Evolutionary conservation across 2,888 invertebrate species (phyloP), one percentile per base, ranked within the genome.

Genomic region (Podabrus alpinus): DNA sequence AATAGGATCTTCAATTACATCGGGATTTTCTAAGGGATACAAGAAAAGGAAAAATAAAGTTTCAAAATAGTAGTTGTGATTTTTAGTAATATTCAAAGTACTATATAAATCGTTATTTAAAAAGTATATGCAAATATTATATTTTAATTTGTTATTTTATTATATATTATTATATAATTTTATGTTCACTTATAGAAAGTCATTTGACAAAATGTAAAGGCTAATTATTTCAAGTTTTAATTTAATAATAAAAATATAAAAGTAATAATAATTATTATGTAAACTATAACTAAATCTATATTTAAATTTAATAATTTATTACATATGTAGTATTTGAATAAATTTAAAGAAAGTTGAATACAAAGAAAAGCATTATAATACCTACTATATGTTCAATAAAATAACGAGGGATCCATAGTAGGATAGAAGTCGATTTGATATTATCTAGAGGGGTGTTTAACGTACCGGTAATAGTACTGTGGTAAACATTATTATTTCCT

Each of bases 1-100:
- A 85, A 84, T 85, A 82, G 85, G 84, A 85, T 84, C 86, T 85
- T 85, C 86, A 86, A 86, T 86, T 86, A 86, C 85, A 45, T 45
- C n/a, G 45, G 45, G 85, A 84, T 83, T 85, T 84, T 83, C 84
- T 83, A 75, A 80, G 80, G 79, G 80, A 79, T 79, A 75, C 78
- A 75, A 77, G 79, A 77, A 78, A 78, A 74, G 76, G 79, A 68
- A 72, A 74, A 71, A 67, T 72, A 66, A 75, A 71, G 68, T 29
- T 45, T 17, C 15, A 13, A 45, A 68, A 68, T 29, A 68, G 11
- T 16, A 25, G 24, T 25, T 68, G 29, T 45, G 45, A 45, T 45
- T 45, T 45, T 45, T n/a, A 9, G 45, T 45, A 45, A 45, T n/a
- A 45, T 45, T 45, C 7, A n/a, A 45, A 7, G 7, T 7, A 45